A percentile compares a stretch with the other conserved stretches of the same genome.
Conservation (phyloP, 2,797 vertebrate species). For the Oryzias dopingdopingensis region DNA sequence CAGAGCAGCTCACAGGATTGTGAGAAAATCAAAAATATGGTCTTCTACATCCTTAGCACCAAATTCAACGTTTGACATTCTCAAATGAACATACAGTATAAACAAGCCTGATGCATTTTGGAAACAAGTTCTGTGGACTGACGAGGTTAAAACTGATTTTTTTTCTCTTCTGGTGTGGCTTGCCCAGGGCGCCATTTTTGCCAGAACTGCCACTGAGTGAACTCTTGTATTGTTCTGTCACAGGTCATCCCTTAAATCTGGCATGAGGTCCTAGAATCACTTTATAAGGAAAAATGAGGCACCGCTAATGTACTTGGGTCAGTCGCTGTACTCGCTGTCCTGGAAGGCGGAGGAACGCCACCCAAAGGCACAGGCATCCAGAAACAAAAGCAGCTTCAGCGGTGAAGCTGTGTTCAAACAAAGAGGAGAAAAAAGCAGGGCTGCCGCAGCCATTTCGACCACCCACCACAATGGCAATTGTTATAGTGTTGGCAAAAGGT, state of each 20-base stretch:
- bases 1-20: too few species aligned
- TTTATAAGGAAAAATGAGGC: slow-evolving; percentile 50
- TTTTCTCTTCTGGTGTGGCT: too few species aligned
- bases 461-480: slow-evolving; percentile 42
- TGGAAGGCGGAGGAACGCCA: slow-evolving; percentile 50
- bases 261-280: slow-evolving; percentile 35
- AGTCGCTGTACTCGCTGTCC: slow-evolving; percentile 42
- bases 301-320: slow-evolving; percentile 63
- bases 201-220: not conserved
- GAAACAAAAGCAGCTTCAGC: slow-evolving; percentile 40
- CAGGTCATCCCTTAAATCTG: slow-evolving; percentile 42
- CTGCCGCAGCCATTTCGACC: slow-evolving; percentile 46
- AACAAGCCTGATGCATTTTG: too few species aligned
- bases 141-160: too few species aligned
- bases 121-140: too few species aligned
- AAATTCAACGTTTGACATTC: too few species aligned
- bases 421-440: slow-evolving; percentile 39
- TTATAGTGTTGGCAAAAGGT: slow-evolving; percentile 31
- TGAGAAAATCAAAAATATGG: too few species aligned
- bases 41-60: too few species aligned
- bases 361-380: slow-evolving; percentile 43
- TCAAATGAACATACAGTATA: too few species aligned
- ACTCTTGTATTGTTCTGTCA: slow-evolving; percentile 17
- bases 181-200: too few species aligned
- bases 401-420: slow-evolving; percentile 20